Conservation (phyloP, 2,113 vertebrate species). For the Empidonax alnorum region DNA sequence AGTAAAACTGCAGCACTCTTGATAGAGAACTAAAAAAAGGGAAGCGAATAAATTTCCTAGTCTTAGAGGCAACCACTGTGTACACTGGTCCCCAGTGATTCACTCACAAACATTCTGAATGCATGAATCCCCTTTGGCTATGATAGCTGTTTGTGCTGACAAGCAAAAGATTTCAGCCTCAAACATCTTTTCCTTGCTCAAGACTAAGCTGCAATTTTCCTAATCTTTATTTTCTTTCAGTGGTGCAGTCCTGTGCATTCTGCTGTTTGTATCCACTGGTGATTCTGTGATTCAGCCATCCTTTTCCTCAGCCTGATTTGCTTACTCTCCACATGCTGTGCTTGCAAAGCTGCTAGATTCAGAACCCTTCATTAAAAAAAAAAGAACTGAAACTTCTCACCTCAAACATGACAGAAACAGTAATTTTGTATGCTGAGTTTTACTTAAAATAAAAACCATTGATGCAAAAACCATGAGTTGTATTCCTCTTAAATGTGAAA, state of each 20-base stretch:
- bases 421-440: neutral
- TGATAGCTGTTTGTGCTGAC: neutral
- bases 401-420: neutral
- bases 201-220: neutral
- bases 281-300: neutral
- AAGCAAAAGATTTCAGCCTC: neutral
- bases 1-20: neutral
- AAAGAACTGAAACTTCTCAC: slow-evolving; percentile 13
- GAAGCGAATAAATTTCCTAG: neutral
- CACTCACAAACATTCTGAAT: neutral
- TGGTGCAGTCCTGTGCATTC: neutral
- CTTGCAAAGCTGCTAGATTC: neutral
- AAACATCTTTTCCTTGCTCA: neutral
- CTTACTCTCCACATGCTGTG: neutral
- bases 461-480: neutral
- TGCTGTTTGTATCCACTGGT: neutral
- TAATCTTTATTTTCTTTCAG: neutral
- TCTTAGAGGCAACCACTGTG: neutral
- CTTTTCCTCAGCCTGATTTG: neutral
- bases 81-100: neutral
- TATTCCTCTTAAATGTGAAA: neutral
- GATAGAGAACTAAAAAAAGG: neutral
- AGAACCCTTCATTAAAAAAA: neutral
- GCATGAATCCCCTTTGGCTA: neutral
- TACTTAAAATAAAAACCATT: neutral